Conservation (phyloP, 2,113 vertebrate genomes). For the Pollachius pollachius region DNA sequence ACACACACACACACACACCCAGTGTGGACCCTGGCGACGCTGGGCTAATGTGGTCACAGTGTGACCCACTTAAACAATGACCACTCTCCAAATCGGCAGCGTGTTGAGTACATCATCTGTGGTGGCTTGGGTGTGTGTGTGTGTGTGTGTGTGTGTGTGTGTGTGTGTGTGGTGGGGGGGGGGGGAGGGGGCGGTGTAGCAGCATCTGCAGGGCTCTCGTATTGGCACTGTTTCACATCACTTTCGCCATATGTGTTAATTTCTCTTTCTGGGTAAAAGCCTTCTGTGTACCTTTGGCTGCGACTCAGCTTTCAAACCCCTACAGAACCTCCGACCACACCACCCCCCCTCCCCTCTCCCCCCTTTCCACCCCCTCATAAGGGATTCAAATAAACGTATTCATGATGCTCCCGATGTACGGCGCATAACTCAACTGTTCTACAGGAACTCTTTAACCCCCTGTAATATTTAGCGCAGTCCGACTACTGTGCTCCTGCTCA, state of each 20-base stretch:
- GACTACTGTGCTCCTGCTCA: too few species aligned
- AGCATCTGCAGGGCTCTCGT: slow-evolving; percentile 15
- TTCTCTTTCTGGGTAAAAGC: slow-evolving; percentile 16
- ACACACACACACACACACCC: too few species aligned
- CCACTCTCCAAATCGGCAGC: slow-evolving; percentile 9
- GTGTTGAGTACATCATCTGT: slow-evolving; percentile 8
- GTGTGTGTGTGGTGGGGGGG: too few species aligned
- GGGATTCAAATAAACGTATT: neutral
- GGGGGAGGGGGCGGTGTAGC: neutral
- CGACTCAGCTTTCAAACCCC: neutral
- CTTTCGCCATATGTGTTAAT: slow-evolving; percentile 22
- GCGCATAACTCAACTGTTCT: too few species aligned
- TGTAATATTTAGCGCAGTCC: too few species aligned
- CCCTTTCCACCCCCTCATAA: too few species aligned
- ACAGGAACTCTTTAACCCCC: too few species aligned
- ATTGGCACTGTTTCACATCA: slow-evolving; percentile 8
- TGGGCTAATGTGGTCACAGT: neutral
- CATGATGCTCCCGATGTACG: too few species aligned
- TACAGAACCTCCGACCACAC: too few species aligned
- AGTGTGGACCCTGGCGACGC: neutral
- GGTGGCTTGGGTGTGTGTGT: neutral
- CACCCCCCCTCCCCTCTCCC: too few species aligned
- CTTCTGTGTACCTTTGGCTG: slow-evolving; percentile 3
- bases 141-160: too few species aligned
- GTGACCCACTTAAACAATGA: slow-evolving; percentile 16